Conservation (phyloP, 2,888 invertebrate genomes). For the Cheilosia vernalis region DNA sequence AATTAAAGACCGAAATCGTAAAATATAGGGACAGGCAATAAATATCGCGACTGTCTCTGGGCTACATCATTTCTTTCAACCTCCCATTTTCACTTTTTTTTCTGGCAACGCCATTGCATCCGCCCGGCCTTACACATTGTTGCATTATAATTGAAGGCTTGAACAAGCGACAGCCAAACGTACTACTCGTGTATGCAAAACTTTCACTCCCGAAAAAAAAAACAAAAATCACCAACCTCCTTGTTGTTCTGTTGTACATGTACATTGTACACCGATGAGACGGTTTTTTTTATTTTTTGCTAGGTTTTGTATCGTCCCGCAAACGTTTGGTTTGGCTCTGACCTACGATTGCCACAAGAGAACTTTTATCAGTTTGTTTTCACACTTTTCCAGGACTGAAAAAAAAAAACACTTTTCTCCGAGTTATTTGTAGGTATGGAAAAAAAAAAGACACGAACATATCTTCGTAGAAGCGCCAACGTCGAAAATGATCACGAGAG, state of each 20-base stretch:
- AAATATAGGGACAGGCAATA: too few relatives aligned
- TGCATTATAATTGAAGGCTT: slow-evolving; percentile 64
- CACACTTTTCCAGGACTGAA: slow-evolving; percentile 59
- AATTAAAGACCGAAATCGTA: too few relatives aligned
- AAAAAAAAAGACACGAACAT: slow-evolving; percentile 12
- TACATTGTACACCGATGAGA: slow-evolving; percentile 45
- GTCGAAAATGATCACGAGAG: slow-evolving; percentile 35
- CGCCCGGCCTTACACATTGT: slow-evolving; percentile 50
- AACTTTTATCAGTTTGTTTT: slow-evolving; percentile 73
- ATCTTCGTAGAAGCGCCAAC: slow-evolving; percentile 27
- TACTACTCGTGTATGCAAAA: slow-evolving; percentile 50
- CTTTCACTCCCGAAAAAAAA: slow-evolving; percentile 55
- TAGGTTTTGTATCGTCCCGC: slow-evolving; percentile 74
- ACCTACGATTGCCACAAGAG: slow-evolving; percentile 72
- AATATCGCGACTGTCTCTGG: too few relatives aligned
- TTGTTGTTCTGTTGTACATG: slow-evolving; percentile 32
- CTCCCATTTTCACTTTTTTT: neutral
- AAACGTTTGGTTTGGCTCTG: slow-evolving; percentile 72
- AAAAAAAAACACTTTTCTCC: neutral
- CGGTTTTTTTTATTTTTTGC: slow-evolving; percentile 41
- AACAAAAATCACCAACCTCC: slow-evolving; percentile 20
- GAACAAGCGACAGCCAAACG: slow-evolving; percentile 35
- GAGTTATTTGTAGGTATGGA: slow-evolving; percentile 25
- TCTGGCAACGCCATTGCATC: slow-evolving; percentile 7
- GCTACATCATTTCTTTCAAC: too few relatives aligned